These are phyloP conservation scores for Recurvirostra avosetta DNA, from an alignment of 2,113 vertebrate species.

Conservation along the genomic window DNA sequence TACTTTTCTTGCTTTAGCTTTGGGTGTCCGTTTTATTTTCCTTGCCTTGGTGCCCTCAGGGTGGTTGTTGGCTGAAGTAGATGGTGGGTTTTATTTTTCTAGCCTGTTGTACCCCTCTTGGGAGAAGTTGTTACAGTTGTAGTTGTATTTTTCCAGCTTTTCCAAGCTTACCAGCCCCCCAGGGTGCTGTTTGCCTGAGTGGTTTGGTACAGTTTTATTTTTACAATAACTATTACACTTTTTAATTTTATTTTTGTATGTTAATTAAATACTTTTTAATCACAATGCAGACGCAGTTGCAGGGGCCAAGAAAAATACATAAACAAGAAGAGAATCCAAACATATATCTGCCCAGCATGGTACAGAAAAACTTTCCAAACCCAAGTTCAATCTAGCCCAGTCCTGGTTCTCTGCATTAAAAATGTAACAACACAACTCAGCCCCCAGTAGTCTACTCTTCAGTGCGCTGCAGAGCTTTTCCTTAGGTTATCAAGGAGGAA, in stretches of 20 bases:
- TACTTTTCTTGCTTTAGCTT: background rate
- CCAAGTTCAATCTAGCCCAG: background rate
- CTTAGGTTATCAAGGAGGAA: background rate
- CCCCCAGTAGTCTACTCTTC: background rate
- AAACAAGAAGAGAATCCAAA: constrained; percentile 67
- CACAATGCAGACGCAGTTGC: background rate
- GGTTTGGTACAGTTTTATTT: constrained; percentile 65
- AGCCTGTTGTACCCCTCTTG: background rate
- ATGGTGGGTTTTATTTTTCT: constrained; percentile 48
- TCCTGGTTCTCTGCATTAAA: background rate
- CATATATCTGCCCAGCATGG: constrained; percentile 51
- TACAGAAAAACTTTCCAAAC: constrained; percentile 32
- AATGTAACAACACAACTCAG: background rate
- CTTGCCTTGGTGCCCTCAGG: background rate
- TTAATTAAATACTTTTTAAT: constrained; percentile 69
- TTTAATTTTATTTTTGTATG: constrained; percentile 72
- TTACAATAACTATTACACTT: constrained; percentile 64
- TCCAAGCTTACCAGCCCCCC: constrained; percentile 38
- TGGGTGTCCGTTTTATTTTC: background rate
- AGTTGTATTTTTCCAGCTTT: constrained; percentile 48
- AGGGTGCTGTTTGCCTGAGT: constrained; percentile 47
- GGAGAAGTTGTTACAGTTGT: constrained; percentile 26
- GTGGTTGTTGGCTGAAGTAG: constrained; percentile 5
- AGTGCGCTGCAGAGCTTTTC: background rate
- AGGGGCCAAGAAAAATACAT: constrained; percentile 66